Conservation (phyloP, 2,888 invertebrate species). For the Sphaerophoria rueppellii region DNA sequence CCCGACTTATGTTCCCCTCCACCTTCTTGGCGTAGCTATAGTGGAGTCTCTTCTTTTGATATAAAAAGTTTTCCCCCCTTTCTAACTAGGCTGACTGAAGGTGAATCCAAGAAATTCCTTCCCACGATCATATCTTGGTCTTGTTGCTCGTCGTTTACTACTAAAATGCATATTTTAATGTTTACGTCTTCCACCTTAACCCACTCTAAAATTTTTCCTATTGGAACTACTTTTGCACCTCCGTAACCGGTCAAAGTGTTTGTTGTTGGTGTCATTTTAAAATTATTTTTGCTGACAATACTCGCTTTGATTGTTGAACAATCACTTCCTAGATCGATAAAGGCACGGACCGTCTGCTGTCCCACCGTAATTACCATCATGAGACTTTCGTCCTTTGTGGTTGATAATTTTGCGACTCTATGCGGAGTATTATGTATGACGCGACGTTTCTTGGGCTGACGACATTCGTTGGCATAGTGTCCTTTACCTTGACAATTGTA, state of each 20-base stretch:
- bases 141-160: background rate
- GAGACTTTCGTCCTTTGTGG: conserved; percentile 3
- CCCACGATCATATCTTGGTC: background rate
- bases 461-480: conserved; percentile 13
- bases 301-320: conserved; percentile 21
- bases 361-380: conserved; percentile 9
- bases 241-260: conserved; percentile 19
- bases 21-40: background rate
- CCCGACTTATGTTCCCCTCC: background rate
- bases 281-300: background rate
- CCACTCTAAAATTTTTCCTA: conserved; percentile 7
- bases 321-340: conserved; percentile 9
- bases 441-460: background rate
- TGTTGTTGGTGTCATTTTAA: background rate
- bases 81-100: background rate
- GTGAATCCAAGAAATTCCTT: background rate
- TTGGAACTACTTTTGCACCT: conserved; percentile 2
- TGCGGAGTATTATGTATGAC: background rate
- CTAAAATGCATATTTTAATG: background rate
- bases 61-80: background rate
- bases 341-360: background rate
- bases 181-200: background rate
- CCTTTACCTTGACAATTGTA: conserved; percentile 22
- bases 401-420: background rate
- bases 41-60: background rate